phyloP scores from a whole-genome alignment of 1,140 invertebrate genomes.

The Cardiocondyla obscurior region DNA sequence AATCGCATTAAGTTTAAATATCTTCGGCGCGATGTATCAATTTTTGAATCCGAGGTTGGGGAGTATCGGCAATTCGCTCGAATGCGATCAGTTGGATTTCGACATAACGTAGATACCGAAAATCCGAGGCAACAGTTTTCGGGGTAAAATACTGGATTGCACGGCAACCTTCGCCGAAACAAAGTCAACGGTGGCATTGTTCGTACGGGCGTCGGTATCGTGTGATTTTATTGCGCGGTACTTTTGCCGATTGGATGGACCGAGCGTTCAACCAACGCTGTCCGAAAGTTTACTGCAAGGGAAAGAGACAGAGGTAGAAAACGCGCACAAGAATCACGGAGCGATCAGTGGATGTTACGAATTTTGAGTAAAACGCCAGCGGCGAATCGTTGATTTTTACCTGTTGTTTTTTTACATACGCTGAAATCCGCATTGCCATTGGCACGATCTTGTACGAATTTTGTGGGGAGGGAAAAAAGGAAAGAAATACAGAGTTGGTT shows the following conservation, averaged over 20 bases:
- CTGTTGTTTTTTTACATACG: slow-evolving; percentile 4
- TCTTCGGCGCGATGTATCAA: not conserved
- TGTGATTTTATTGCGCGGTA: slow-evolving; percentile 68
- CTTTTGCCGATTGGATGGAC: slow-evolving; percentile 63
- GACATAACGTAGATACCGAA: not conserved
- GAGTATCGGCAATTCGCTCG: not conserved
- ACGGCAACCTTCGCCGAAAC: slow-evolving; percentile 44
- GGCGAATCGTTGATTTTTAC: slow-evolving; percentile 56
- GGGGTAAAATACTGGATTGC: slow-evolving; percentile 43
- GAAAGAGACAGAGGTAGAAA: not conserved
- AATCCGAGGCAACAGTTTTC: slow-evolving; percentile 39
- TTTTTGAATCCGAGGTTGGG: not conserved
- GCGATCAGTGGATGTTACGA: slow-evolving; percentile 25
- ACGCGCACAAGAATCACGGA: not conserved
- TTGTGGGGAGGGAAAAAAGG: not conserved
- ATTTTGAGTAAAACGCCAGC: slow-evolving; percentile 56
- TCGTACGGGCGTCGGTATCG: slow-evolving; percentile 31
- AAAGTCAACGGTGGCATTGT: slow-evolving; percentile 63
- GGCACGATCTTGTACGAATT: not conserved
- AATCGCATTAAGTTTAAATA: not conserved
- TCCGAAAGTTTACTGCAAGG: slow-evolving; percentile 55
- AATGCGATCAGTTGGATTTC: slow-evolving; percentile 20
- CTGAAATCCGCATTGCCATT: slow-evolving; percentile 24
- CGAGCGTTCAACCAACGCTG: slow-evolving; percentile 25
- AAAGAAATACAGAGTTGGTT: not conserved